Evolutionary conservation across 2,888 invertebrate genomes (phyloP).

Genomic region (Andrena trimmerana): DNA sequence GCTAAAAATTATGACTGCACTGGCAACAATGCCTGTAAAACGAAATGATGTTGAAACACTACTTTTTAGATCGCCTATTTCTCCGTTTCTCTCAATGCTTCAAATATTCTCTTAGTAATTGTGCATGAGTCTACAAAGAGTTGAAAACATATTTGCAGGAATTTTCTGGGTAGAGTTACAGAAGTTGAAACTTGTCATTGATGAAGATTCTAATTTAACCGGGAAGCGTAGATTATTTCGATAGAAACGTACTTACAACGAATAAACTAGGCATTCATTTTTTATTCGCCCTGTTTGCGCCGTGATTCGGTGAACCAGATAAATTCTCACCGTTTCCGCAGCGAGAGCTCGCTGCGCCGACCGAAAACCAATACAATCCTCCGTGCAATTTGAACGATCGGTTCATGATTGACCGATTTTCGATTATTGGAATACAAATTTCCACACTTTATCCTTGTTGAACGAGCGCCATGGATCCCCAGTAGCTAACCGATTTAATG

Average conservation of each 20-base stretch:
- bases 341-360: not conserved
- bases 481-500: not conserved
- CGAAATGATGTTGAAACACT: too few species aligned
- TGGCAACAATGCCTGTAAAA: too few species aligned
- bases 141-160: too few species aligned
- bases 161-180: too few species aligned
- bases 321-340: not conserved
- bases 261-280: not conserved
- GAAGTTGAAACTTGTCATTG: too few species aligned
- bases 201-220: too few species aligned
- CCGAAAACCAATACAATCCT: slow-evolving; percentile 1
- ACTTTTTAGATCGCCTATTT: too few species aligned
- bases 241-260: slow-evolving; percentile 1
- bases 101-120: too few species aligned
- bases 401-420: slow-evolving; percentile 20
- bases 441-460: slow-evolving; percentile 6
- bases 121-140: too few species aligned
- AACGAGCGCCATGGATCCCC: not conserved
- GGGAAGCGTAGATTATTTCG: not conserved
- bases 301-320: not conserved
- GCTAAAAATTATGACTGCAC: too few species aligned
- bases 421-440: slow-evolving; percentile 25
- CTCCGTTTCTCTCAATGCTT: too few species aligned
- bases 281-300: not conserved
- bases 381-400: not conserved